Percentiles rank a stretch among this genome's conserved stretches.
phyloP scores from a whole-genome alignment of 2,888 invertebrate genomes.

The Drosophila histrio region DNA sequence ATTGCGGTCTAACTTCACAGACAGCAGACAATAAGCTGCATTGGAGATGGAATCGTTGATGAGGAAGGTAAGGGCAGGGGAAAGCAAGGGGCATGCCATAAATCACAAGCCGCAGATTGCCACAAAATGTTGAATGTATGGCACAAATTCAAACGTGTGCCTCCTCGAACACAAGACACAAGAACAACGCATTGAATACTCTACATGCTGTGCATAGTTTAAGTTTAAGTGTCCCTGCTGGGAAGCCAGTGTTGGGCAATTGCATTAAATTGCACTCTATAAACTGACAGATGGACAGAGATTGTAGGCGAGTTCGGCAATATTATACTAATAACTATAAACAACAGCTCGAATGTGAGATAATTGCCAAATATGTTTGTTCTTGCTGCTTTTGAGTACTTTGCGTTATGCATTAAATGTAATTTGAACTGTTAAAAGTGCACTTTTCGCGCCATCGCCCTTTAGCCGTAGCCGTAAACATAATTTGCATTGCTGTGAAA shows the following conservation, averaged over 20 bases:
- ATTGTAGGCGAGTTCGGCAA: background rate
- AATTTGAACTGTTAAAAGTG: conserved; percentile 60
- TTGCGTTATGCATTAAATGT: conserved; percentile 55
- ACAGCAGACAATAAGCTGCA: conserved; percentile 25
- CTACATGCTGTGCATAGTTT: background rate
- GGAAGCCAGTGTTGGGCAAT: background rate
- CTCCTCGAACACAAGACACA: background rate
- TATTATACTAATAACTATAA: background rate
- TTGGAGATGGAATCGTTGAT: background rate
- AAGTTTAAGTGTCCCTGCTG: background rate
- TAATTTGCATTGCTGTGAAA: conserved; percentile 60
- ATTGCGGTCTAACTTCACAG: conserved; percentile 63
- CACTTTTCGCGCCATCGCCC: conserved; percentile 45
- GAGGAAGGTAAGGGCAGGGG: background rate
- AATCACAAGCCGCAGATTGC: conserved; percentile 44
- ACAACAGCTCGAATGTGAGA: conserved; percentile 12
- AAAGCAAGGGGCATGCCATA: conserved; percentile 38
- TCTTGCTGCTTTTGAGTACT: conserved; percentile 30
- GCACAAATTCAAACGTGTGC: conserved; percentile 5
- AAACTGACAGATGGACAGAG: background rate
- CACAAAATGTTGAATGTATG: conserved; percentile 33
- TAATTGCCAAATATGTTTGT: conserved; percentile 11
- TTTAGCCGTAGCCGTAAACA: conserved; percentile 44
- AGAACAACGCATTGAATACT: background rate
- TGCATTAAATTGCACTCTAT: background rate